Base-by-base conservation (phyloP, 2,888 invertebrate genomes). In the Achlya flavicornis region DNA sequence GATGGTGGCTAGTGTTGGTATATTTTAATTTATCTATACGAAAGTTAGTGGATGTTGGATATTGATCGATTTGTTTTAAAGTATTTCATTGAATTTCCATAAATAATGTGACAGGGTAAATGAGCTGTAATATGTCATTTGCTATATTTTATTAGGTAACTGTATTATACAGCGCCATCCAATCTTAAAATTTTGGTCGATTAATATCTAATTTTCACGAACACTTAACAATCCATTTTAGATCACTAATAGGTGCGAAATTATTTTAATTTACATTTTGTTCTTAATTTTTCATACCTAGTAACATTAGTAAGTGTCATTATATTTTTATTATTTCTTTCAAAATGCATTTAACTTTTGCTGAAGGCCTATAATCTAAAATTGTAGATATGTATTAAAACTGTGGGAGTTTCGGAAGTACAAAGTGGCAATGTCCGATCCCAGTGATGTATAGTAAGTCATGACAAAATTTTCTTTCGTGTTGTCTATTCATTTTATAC, bases 261-360 rank as follows among this genome's bases (percentile, higher is more conserved):
- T 64, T 64, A 63, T 67, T 71, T 72, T 72, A 68, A 69, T 72
- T 73, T 72, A 61, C 58, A 62, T 66, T 63, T 61, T 61, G 66
- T 63, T 64, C 61, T 66, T 65, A 43, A 35, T 67, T 68, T 26
- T 67, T 38, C 57, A 57, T 70, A 26, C 26, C 26, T 26, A 64
- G 57, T 75, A 75, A 73, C 68, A 67, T 72, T 62, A 35, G 26
- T 73, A 73, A 71, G 71, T 69, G 68, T 69, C 68, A 69, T 74
- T 73, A 75, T 73, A 70, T 76, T 69, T n/a, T 66, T 72, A 80
- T 68, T 75, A 73, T 73, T 71, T 72, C 65, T 77, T 74, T 75
- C 71, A 72, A 68, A 68, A 74, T 84, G 91, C 92, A 91, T 92
- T 92, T 91, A 91, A 90, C 87, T 85, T 53, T 83, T 73, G 80